phyloP scores from a whole-genome alignment of 2,888 invertebrate species.

The Reticulitermes lucifugus region DNA sequence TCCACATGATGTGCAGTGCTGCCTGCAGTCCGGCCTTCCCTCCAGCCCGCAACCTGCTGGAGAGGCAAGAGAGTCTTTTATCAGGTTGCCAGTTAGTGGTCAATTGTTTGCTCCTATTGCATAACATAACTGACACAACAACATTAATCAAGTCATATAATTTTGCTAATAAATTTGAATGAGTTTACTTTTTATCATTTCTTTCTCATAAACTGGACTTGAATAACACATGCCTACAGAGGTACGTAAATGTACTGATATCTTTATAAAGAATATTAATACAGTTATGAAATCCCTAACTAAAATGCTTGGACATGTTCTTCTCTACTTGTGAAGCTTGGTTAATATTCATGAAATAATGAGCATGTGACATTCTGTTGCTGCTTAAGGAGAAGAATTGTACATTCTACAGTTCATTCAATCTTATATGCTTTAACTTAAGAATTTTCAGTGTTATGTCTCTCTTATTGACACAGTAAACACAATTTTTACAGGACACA shows the following conservation, averaged over 20 bases:
- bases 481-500: not conserved
- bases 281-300: not conserved
- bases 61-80: constrained; percentile 26
- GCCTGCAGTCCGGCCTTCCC: not conserved
- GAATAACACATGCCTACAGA: not conserved
- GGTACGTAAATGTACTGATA: not conserved
- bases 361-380: constrained; percentile 1
- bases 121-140: not conserved
- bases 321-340: not conserved
- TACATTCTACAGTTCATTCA: not conserved
- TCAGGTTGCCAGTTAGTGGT: not conserved
- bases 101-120: not conserved
- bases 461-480: not conserved
- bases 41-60: constrained; percentile 21
- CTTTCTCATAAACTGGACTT: not conserved
- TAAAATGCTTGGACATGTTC: not conserved
- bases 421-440: not conserved
- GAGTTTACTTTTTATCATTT: not conserved
- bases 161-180: not conserved
- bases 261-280: not conserved
- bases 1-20: constrained; percentile 2
- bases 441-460: not conserved
- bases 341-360: not conserved
- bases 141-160: not conserved
- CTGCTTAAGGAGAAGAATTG: constrained; percentile 13